phyloP scores from a whole-genome alignment of 2,888 invertebrate species.

The Teleiodes luculella region DNA sequence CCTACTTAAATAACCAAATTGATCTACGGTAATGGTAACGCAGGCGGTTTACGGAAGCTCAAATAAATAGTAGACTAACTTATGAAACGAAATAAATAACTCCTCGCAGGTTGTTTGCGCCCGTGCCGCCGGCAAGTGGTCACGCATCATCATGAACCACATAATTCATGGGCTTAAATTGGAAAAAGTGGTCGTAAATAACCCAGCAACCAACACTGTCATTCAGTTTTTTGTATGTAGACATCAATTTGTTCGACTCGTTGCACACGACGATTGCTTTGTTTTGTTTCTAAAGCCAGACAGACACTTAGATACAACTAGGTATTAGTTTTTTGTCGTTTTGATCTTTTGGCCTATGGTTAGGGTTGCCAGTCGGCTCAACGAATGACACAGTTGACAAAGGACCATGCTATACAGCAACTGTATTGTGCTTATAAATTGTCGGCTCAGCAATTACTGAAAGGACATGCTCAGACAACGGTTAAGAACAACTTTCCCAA shows the following conservation, averaged over 20 bases:
- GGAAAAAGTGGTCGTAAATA: constrained; percentile 1
- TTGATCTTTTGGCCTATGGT: too few species aligned
- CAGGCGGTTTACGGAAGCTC: neutral
- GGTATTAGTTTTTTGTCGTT: neutral
- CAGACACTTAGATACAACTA: too few species aligned
- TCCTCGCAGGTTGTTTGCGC: neutral
- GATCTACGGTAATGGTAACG: too few species aligned
- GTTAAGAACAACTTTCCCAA: too few species aligned
- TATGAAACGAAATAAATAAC: neutral
- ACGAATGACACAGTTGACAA: too few species aligned
- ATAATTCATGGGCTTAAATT: constrained; percentile 1
- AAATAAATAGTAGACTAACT: neutral
- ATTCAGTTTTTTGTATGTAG: constrained; percentile 5
- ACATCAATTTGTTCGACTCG: constrained; percentile 8
- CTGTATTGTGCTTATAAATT: too few species aligned
- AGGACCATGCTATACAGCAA: too few species aligned
- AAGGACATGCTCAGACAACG: too few species aligned
- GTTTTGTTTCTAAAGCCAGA: constrained; percentile 1
- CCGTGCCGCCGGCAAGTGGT: neutral
- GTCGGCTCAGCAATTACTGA: too few species aligned
- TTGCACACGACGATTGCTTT: constrained; percentile 12
- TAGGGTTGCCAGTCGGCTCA: too few species aligned
- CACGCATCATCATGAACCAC: constrained; percentile 28
- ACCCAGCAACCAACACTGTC: neutral
- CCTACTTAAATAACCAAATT: too few species aligned